Conservation (phyloP, 2,888 invertebrate genomes). For the Metopia argyrocephala region DNA sequence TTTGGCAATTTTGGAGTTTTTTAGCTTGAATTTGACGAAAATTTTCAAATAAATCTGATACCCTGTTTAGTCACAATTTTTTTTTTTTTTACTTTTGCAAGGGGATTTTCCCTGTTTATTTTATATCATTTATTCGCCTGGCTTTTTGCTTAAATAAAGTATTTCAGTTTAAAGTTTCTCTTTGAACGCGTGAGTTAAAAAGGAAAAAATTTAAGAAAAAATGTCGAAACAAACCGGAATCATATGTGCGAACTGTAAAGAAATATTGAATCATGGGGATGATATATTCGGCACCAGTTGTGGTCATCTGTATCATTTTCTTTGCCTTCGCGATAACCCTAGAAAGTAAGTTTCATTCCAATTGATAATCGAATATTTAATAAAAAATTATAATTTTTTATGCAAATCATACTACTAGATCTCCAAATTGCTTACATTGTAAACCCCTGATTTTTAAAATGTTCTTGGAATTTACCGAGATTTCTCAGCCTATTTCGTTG, state of each 20-base stretch:
- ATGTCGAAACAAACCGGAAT: slow-evolving; percentile 12
- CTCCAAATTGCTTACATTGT: slow-evolving; percentile 16
- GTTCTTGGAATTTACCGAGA: slow-evolving; percentile 28
- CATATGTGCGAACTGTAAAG: slow-evolving; percentile 1
- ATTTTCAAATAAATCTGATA: no score
- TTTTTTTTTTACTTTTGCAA: no score
- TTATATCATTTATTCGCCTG: no score
- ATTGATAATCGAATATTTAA: not conserved
- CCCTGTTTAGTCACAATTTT: no score
- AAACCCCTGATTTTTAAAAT: slow-evolving; percentile 36
- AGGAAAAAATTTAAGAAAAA: not conserved
- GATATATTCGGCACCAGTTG: slow-evolving; percentile 34
- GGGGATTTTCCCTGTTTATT: no score
- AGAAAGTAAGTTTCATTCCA: not conserved
- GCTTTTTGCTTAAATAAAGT: no score
- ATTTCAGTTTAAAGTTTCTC: no score
- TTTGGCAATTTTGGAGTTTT: no score
- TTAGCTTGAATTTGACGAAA: no score
- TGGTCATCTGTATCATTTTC: slow-evolving; percentile 40
- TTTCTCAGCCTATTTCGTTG: not conserved
- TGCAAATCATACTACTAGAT: not conserved
- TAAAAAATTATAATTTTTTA: not conserved
- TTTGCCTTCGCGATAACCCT: not conserved
- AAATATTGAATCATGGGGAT: slow-evolving; percentile 10
- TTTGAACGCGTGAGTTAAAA: not conserved